A percentile compares a stretch with the other conserved stretches of the same genome.
phyloP scores from a whole-genome alignment of 2,888 invertebrate genomes.

The Zaprionus obscuricornis region DNA sequence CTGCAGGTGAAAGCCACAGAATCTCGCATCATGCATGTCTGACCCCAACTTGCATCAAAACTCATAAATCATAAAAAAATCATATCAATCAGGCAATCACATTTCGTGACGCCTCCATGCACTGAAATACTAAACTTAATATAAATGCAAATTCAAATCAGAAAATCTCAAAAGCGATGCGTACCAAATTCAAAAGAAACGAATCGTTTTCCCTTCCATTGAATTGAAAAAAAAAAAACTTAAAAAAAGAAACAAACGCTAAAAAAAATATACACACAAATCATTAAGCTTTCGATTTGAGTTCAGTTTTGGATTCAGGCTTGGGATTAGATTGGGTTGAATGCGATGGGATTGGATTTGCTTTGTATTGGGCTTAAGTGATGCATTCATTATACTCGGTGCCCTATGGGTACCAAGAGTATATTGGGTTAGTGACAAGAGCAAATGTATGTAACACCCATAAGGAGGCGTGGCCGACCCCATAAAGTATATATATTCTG shows the following conservation, averaged over 20 bases:
- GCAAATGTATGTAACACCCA: too few relatives aligned
- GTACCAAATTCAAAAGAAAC: constrained; percentile 75
- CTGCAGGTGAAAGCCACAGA: constrained; percentile 34
- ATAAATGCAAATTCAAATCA: constrained; percentile 68
- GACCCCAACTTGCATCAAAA: constrained; percentile 3
- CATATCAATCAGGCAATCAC: constrained; percentile 69
- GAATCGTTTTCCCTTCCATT: constrained; percentile 61
- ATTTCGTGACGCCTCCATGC: constrained; percentile 30
- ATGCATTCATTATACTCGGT: constrained; percentile 50
- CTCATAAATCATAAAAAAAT: too few relatives aligned
- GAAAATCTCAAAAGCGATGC: constrained; percentile 56
- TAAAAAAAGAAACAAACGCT: constrained; percentile 34
- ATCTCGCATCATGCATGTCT: constrained; percentile 3
- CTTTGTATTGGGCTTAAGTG: too few relatives aligned
- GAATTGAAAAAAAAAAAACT: constrained; percentile 62
- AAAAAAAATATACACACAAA: constrained; percentile 72
- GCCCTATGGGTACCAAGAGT: too few relatives aligned
- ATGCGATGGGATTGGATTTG: constrained; percentile 15
- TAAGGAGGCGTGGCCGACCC: too few relatives aligned
- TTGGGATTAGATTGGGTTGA: constrained; percentile 10
- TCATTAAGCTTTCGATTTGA: constrained; percentile 49
- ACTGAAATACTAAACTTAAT: constrained; percentile 57
- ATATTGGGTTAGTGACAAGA: too few relatives aligned
- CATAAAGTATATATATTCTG: too few relatives aligned
- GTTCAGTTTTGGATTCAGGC: constrained; percentile 21